phyloP scores from a whole-genome alignment of 1,140 invertebrate genomes.

The Lepidurus arcticus region DNA sequence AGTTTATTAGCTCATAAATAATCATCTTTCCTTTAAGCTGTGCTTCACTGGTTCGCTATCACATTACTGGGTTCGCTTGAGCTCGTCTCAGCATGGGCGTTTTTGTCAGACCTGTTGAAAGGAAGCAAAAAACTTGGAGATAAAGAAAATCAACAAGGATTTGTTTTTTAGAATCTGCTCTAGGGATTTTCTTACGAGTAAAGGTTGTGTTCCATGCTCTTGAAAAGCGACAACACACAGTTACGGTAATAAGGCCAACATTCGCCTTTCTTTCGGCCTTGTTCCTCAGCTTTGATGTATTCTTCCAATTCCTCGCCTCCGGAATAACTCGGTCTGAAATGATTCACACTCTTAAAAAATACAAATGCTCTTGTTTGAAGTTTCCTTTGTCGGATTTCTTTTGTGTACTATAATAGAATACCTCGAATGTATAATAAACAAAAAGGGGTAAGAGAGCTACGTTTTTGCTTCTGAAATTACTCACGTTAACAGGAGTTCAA shows the following conservation, averaged over 20 bases:
- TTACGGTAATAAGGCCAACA: slow-evolving; percentile 27
- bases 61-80: neutral
- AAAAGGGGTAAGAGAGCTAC: neutral
- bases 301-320: slow-evolving; percentile 3
- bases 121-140: neutral
- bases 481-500: slow-evolving; percentile 41
- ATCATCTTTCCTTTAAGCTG: neutral
- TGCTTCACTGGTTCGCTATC: slow-evolving; percentile 14
- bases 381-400: neutral
- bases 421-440: neutral
- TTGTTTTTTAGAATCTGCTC: too few relatives aligned
- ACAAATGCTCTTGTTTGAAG: neutral
- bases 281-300: slow-evolving; percentile 25
- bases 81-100: neutral
- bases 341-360: neutral
- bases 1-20: neutral
- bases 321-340: slow-evolving; percentile 4
- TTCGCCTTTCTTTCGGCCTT: slow-evolving; percentile 24
- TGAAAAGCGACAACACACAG: slow-evolving; percentile 25
- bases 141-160: neutral
- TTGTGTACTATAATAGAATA: too few relatives aligned
- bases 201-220: slow-evolving; percentile 15
- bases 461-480: neutral
- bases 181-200: neutral
- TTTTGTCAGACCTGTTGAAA: neutral